Conservation (phyloP, 2,888 invertebrate species). For the Amblyjoppa fuscipennis region DNA sequence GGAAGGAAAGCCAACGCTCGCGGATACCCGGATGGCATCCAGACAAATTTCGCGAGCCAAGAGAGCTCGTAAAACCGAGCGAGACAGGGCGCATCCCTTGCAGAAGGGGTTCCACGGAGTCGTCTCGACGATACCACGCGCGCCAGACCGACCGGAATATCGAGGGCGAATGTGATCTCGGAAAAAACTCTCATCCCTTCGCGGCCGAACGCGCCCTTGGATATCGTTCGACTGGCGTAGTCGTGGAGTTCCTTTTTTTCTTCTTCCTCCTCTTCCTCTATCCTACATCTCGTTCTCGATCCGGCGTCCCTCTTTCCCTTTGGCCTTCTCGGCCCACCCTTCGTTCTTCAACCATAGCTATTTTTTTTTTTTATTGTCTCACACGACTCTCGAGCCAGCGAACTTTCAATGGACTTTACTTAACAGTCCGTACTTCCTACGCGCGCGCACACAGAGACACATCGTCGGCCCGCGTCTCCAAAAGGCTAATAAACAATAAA, state of each 20-base stretch:
- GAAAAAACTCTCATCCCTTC: constrained; percentile 59
- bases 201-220: constrained; percentile 57
- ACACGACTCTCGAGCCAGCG: constrained; percentile 70
- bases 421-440: constrained; percentile 79
- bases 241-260: constrained; percentile 19
- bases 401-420: constrained; percentile 82
- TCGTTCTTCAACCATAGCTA: constrained; percentile 35
- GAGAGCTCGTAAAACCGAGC: constrained; percentile 81
- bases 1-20: constrained; percentile 68
- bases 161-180: constrained; percentile 56
- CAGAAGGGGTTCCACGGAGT: constrained; percentile 42
- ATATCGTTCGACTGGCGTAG: constrained; percentile 51
- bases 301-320: constrained; percentile 15
- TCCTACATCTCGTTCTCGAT: constrained; percentile 37
- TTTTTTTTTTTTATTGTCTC: constrained; percentile 78
- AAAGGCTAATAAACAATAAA: constrained; percentile 82
- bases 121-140: constrained; percentile 60
- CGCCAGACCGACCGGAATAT: constrained; percentile 48
- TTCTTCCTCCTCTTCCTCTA: not conserved
- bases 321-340: constrained; percentile 35
- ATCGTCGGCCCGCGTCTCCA: constrained; percentile 33
- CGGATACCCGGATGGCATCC: constrained; percentile 77
- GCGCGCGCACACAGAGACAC: constrained; percentile 9
- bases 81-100: constrained; percentile 10
- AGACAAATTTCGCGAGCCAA: constrained; percentile 83